These are phyloP conservation scores for Pycnomerus fuliginosus DNA, from an alignment of 2,888 invertebrate species.

Conservation along the genomic window DNA sequence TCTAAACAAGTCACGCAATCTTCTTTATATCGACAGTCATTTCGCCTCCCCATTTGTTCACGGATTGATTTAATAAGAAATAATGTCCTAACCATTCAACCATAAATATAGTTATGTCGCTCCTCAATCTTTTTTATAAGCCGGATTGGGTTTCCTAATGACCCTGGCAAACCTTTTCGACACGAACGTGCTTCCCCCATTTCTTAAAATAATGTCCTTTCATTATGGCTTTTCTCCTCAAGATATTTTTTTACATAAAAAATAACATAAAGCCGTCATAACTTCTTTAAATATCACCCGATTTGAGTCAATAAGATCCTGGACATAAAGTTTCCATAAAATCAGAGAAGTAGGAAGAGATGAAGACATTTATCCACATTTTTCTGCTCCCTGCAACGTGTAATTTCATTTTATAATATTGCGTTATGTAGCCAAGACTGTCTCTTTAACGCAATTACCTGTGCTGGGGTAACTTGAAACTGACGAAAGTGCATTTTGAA, in stretches of 20 bases:
- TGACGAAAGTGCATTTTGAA: too few species aligned
- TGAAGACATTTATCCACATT: too few species aligned
- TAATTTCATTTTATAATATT: too few species aligned
- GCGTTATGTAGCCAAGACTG: too few species aligned
- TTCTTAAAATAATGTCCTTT: neutral
- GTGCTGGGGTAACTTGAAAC: too few species aligned
- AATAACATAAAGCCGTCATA: neutral
- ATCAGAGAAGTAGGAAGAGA: too few species aligned
- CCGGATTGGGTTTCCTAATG: constrained; percentile 6
- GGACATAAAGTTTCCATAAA: too few species aligned
- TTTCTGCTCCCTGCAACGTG: too few species aligned
- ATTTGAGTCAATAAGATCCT: too few species aligned
- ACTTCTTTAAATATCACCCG: too few species aligned
- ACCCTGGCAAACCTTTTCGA: neutral
- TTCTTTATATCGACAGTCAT: constrained; percentile 5
- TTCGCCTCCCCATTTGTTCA: constrained; percentile 5
- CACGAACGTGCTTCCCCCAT: constrained; percentile 1
- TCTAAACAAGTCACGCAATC: constrained; percentile 13
- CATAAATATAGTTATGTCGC: constrained; percentile 4
- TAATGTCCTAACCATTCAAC: constrained; percentile 5
- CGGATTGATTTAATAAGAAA: constrained; percentile 11
- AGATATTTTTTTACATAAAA: too few species aligned
- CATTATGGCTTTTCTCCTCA: constrained; percentile 1
- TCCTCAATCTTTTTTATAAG: constrained; percentile 8
- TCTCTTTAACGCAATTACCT: too few species aligned